A percentile compares a stretch with the other conserved stretches of the same genome.
phyloP scores from a whole-genome alignment of 2,113 vertebrate genomes.

The Lophura nycthemera region DNA sequence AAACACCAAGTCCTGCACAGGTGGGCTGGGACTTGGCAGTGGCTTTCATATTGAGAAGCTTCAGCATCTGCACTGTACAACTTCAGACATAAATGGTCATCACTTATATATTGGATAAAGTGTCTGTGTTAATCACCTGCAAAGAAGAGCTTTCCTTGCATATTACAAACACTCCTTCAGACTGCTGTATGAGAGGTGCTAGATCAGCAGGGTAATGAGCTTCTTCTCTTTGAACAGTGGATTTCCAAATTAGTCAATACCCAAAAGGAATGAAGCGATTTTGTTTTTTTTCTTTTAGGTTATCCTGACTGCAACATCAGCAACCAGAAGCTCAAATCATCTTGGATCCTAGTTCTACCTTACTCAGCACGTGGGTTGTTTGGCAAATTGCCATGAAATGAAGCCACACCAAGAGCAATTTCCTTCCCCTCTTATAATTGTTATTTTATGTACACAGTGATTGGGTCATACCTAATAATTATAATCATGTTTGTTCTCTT shows the following conservation, averaged over 20 bases:
- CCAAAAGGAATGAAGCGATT: conserved; percentile 18
- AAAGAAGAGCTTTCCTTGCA: neutral
- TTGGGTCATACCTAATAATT: neutral
- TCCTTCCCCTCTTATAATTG: neutral
- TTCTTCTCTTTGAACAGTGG: neutral
- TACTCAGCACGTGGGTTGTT: neutral
- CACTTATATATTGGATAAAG: neutral
- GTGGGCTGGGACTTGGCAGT: neutral
- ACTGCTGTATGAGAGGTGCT: neutral
- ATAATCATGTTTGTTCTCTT: neutral
- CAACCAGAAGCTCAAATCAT: neutral
- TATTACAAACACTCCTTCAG: neutral
- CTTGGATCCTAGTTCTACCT: neutral
- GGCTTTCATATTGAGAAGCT: neutral
- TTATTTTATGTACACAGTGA: neutral
- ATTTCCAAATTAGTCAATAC: neutral
- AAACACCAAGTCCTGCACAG: neutral
- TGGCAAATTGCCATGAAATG: neutral
- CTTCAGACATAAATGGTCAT: neutral
- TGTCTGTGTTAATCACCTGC: neutral
- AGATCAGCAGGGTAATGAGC: neutral
- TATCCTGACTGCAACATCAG: neutral
- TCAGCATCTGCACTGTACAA: neutral
- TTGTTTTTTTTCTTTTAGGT: neutral
- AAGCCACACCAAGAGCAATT: neutral